A percentile compares a stretch with the other conserved stretches of the same genome.
These are phyloP conservation scores for Cheilosia impressa DNA, from an alignment of 2,888 invertebrate species.

Conservation along the genomic window DNA sequence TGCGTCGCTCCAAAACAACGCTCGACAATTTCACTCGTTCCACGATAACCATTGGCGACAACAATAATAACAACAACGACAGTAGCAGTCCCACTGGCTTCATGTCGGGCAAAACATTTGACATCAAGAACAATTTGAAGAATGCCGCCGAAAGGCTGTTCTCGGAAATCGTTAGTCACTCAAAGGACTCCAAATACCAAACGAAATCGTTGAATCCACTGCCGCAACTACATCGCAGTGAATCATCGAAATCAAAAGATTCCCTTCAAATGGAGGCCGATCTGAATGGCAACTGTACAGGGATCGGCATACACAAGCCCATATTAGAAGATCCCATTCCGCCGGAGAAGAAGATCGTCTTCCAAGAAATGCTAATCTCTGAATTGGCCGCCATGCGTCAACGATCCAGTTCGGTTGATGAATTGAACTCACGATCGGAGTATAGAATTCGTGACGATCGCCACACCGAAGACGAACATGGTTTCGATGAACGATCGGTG, in stretches of 20 bases:
- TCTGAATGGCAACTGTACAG: slow-evolving; percentile 54
- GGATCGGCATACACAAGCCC: slow-evolving; percentile 29
- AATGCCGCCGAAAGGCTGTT: slow-evolving; percentile 83
- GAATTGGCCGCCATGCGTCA: slow-evolving; percentile 88
- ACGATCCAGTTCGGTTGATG: slow-evolving; percentile 81
- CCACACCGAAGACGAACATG: slow-evolving; percentile 30
- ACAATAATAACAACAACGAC: slow-evolving; percentile 49
- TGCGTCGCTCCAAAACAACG: slow-evolving; percentile 82
- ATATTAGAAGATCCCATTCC: slow-evolving; percentile 77
- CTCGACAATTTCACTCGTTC: slow-evolving; percentile 79
- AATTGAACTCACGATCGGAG: slow-evolving; percentile 78
- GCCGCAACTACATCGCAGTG: slow-evolving; percentile 50
- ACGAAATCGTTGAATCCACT: slow-evolving; percentile 29
- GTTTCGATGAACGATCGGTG: slow-evolving; percentile 42
- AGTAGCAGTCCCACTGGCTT: slow-evolving; percentile 60
- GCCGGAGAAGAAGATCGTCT: slow-evolving; percentile 82
- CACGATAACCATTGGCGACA: slow-evolving; percentile 49
- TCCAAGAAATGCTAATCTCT: slow-evolving; percentile 89
- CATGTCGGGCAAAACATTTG: slow-evolving; percentile 80
- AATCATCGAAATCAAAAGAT: slow-evolving; percentile 51
- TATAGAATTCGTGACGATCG: slow-evolving; percentile 20
- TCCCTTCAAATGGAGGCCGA: slow-evolving; percentile 37
- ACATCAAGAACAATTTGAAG: slow-evolving; percentile 82
- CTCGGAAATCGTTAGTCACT: slow-evolving; percentile 82
- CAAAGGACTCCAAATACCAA: slow-evolving; percentile 76